Evolutionary conservation across 2,888 invertebrate genomes (phyloP), one percentile per base, ranked within the genome.

Genomic region (Cheiracanthium punctorium): DNA sequence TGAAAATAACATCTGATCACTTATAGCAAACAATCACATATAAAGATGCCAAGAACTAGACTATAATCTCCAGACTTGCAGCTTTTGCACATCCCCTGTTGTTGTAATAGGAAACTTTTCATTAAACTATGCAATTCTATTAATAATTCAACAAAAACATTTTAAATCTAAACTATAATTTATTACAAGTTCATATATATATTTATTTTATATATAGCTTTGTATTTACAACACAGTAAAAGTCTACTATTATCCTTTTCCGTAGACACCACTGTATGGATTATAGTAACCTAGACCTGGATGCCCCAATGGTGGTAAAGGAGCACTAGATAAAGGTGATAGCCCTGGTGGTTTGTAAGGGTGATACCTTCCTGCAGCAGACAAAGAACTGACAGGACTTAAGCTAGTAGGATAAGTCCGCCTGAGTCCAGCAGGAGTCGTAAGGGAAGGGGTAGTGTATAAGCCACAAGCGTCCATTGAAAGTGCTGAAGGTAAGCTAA

Each of bases 401-500:
- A 92, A 89, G 89, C 97, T 97, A 94, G 96, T 97, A 7, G 97
- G 91, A 91, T 97, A 97, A 70, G 89, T 94, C 82, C 95, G 94
- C 90, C 96, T 95, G 32, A 96, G 92, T 0, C 96, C 95, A 24
- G 95, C 95, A 80, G 95, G 86, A 10, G 89, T 88, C 0, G 89
- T 89, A 29, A 89, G 80, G 24, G 87, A 87, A 48, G 87, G 87
- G 33, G 79, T 82, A 29, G 82, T 82, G 71, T 87, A 82, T 20
- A 82, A 41, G 24, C 82, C 82, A 64, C 87, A 87, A 58, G 87
- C 87, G 33, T 87, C 87, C 87, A 87, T 87, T 29, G 87, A 71
- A n/a, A 87, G 81, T 7, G 87, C 87, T n/a, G 87, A 87, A 37
- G 87, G 87, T 28, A 82, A 30, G 30, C 82, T 87, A 24, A 87